Percentiles rank a stretch among this genome's conserved stretches.
These are phyloP conservation scores for Neosalanx taihuensis DNA, from an alignment of 2,797 vertebrate species.

Conservation along the genomic window DNA sequence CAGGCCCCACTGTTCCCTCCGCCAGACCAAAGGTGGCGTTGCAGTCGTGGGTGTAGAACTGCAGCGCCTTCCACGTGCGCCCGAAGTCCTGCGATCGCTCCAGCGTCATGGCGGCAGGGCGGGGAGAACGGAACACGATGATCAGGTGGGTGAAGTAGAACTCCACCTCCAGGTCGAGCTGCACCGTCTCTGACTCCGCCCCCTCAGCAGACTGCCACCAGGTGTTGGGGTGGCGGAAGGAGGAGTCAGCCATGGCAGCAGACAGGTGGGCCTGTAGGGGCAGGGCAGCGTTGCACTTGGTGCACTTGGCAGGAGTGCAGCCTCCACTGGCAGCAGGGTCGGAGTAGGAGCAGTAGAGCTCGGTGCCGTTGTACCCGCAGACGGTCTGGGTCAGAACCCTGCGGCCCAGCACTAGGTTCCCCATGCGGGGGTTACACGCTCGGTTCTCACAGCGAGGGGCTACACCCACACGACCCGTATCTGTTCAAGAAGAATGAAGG, in stretches of 20 bases:
- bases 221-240: constrained; percentile 88
- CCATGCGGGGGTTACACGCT: constrained; percentile 95
- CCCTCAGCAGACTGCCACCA: constrained; percentile 94
- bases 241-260: constrained; percentile 89
- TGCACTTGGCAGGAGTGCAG: constrained; percentile 73
- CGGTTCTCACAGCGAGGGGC: constrained; percentile 81
- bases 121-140: constrained; percentile 88
- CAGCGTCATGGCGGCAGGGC: constrained; percentile 90
- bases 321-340: constrained; percentile 61
- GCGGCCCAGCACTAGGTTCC: constrained; percentile 88
- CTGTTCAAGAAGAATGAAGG: constrained; percentile 13
- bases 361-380: constrained; percentile 79
- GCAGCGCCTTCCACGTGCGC: constrained; percentile 84
- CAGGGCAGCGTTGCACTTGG: constrained; percentile 79
- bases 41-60: constrained; percentile 89
- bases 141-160: constrained; percentile 98
- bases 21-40: constrained; percentile 78
- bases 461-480: constrained; percentile 58
- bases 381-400: constrained; percentile 81
- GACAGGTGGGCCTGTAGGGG: constrained; percentile 81
- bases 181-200: constrained; percentile 77
- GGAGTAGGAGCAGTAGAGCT: constrained; percentile 80
- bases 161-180: constrained; percentile 87
- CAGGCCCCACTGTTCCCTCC: constrained; percentile 72
- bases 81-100: constrained; percentile 95